Conservation (phyloP, 2,797 vertebrate species). For the Acanthurus leucopareius region DNA sequence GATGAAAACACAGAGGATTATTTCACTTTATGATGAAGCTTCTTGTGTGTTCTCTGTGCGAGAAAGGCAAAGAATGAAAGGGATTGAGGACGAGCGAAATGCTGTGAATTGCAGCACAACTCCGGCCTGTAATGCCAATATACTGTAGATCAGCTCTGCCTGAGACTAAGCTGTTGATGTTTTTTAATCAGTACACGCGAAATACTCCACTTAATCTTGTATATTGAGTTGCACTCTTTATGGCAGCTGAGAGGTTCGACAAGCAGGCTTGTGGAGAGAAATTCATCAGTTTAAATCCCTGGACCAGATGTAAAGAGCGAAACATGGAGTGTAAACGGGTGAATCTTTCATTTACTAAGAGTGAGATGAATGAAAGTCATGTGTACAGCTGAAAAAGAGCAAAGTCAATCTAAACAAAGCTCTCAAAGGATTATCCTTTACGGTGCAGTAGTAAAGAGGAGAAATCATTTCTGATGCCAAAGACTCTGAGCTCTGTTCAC, state of each 20-base stretch:
- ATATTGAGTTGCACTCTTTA: slow-evolving; percentile 44
- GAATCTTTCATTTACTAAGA: slow-evolving; percentile 1
- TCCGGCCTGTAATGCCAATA: slow-evolving; percentile 23
- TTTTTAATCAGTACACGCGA: slow-evolving; percentile 47
- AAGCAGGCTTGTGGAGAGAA: slow-evolving; percentile 18
- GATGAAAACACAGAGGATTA: slow-evolving; percentile 59
- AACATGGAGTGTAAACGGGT: neutral
- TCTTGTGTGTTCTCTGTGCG: slow-evolving; percentile 29
- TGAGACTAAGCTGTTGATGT: slow-evolving; percentile 45
- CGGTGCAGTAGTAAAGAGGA: neutral
- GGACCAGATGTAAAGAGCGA: slow-evolving; percentile 16
- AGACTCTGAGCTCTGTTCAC: neutral
- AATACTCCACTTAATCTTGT: slow-evolving; percentile 47
- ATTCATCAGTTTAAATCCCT: slow-evolving; percentile 3
- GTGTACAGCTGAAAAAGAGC: slow-evolving; percentile 31
- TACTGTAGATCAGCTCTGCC: slow-evolving; percentile 20
- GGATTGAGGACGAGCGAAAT: slow-evolving; percentile 46
- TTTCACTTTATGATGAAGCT: slow-evolving; percentile 37
- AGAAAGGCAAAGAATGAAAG: slow-evolving; percentile 12
- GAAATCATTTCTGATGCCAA: neutral
- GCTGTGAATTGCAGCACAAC: slow-evolving; percentile 26
- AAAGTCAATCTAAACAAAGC: slow-evolving; percentile 23
- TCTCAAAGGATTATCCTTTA: slow-evolving; percentile 20
- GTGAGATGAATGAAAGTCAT: slow-evolving; percentile 4
- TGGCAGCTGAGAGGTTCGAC: slow-evolving; percentile 15